These are phyloP conservation scores for Netelia melanura DNA, from an alignment of 2,888 invertebrate species.

Conservation along the genomic window DNA sequence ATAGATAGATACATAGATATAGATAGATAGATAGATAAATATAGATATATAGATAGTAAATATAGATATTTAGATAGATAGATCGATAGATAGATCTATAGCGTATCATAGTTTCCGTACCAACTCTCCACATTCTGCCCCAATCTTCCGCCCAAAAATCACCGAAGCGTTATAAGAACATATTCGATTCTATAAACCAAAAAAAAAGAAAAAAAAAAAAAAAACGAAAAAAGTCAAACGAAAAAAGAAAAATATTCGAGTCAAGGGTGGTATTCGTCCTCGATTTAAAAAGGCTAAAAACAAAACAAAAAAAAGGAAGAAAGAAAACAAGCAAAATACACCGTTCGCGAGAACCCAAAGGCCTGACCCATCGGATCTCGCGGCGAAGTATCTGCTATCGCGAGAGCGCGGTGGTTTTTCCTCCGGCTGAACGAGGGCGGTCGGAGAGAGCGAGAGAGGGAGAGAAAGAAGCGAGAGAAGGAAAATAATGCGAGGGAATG, in stretches of 20 bases:
- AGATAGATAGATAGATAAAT: too few species aligned
- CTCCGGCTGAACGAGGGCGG: constrained; percentile 79
- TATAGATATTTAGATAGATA: too few species aligned
- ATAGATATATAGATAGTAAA: neutral
- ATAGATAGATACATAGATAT: too few species aligned
- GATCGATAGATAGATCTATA: too few species aligned
- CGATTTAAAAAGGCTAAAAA: neutral
- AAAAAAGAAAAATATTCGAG: too few species aligned
- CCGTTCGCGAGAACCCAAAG: neutral
- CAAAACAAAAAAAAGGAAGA: neutral
- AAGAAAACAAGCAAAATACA: neutral
- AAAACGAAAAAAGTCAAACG: neutral
- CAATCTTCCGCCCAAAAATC: too few species aligned
- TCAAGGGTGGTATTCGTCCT: too few species aligned
- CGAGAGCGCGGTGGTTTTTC: constrained; percentile 72
- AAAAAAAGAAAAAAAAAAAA: too few species aligned
- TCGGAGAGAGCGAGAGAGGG: constrained; percentile 72
- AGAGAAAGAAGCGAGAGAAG: constrained; percentile 33
- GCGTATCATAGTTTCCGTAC: neutral
- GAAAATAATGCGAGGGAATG: constrained; percentile 41
- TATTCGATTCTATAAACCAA: too few species aligned
- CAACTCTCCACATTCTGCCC: neutral
- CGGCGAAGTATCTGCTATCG: neutral
- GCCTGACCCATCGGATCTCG: neutral
- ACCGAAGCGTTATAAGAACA: too few species aligned